phyloP scores from a whole-genome alignment of 2,888 invertebrate species.

The Pyrrhosoma nymphula region DNA sequence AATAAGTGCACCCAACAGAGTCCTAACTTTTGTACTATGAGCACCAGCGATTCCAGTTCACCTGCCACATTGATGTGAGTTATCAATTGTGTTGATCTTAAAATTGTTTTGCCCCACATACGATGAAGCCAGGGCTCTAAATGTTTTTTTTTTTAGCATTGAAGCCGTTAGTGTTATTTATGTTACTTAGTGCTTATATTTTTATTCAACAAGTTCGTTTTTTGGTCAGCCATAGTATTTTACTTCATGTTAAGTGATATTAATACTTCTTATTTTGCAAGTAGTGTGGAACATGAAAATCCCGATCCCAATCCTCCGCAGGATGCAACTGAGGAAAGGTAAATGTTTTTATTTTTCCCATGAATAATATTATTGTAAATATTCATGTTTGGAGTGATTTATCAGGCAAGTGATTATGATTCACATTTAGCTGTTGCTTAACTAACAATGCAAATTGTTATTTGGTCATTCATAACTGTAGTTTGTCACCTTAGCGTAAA shows the following conservation, averaged over 20 bases:
- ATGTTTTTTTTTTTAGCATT: not conserved
- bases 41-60: conserved; percentile 44
- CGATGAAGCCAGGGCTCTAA: not conserved
- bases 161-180: conserved; percentile 27
- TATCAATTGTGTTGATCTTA: not conserved
- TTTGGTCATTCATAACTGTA: not conserved
- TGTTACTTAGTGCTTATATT: conserved; percentile 24
- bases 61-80: conserved; percentile 62
- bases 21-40: conserved; percentile 41
- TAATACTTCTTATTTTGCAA: conserved; percentile 61
- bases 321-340: conserved; percentile 48
- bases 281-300: conserved; percentile 67
- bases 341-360: conserved; percentile 2
- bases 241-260: conserved; percentile 34
- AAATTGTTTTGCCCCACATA: not conserved
- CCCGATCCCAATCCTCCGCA: conserved; percentile 35
- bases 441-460: not conserved
- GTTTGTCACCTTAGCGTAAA: no score
- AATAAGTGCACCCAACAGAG: not conserved
- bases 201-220: conserved; percentile 22
- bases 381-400: not conserved
- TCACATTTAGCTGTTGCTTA: not conserved
- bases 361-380: not conserved
- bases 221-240: not conserved
- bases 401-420: not conserved